Evolutionary conservation across 2,888 invertebrate genomes (phyloP).

Genomic region (Glyphotaelius pellucidus): DNA sequence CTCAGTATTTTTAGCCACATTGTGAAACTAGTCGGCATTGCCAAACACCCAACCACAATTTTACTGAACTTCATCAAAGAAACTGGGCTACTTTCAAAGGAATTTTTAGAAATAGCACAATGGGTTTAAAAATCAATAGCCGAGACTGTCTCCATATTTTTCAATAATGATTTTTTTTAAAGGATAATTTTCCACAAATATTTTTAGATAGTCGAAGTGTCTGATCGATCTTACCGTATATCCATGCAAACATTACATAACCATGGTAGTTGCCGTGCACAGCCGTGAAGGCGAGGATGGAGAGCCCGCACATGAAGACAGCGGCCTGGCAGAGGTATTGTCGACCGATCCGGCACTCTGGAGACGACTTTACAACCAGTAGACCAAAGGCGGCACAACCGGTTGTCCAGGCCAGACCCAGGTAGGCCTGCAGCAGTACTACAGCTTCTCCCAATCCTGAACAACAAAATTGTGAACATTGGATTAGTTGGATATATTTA

Average conservation of each 20-base stretch:
- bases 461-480: constrained; percentile 50
- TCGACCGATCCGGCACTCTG: constrained; percentile 90
- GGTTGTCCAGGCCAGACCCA: constrained; percentile 89
- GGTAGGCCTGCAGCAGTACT: constrained; percentile 83
- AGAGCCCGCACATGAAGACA: constrained; percentile 86
- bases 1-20: too few species aligned
- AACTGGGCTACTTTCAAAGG: too few species aligned
- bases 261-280: constrained; percentile 87
- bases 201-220: neutral
- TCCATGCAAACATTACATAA: constrained; percentile 89
- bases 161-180: too few species aligned
- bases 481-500: neutral
- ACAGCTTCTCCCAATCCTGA: constrained; percentile 79
- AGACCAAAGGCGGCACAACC: constrained; percentile 90
- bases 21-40: too few species aligned
- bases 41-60: too few species aligned
- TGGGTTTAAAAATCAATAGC: too few species aligned
- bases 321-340: constrained; percentile 91
- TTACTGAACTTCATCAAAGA: too few species aligned
- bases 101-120: too few species aligned
- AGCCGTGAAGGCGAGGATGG: constrained; percentile 86
- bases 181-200: too few species aligned
- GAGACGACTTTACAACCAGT: constrained; percentile 86
- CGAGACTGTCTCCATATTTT: too few species aligned
- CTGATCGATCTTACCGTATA: constrained; percentile 79